These are phyloP conservation scores for Kradibia gibbosae DNA, from an alignment of 1,140 invertebrate genomes.

Conservation along the genomic window DNA sequence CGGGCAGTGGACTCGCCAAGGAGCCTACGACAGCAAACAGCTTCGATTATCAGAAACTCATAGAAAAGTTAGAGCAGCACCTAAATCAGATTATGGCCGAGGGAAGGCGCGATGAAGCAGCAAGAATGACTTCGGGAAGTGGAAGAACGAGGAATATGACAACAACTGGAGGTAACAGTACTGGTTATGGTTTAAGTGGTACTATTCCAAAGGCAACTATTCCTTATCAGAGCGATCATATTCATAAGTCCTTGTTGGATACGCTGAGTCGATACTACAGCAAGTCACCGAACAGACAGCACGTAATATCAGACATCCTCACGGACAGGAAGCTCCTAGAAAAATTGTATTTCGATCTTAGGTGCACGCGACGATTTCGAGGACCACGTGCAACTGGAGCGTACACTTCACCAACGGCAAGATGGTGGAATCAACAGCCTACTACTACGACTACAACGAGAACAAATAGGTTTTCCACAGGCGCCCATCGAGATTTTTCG, in stretches of 20 bases:
- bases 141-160: neutral
- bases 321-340: conserved; percentile 81
- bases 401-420: conserved; percentile 64
- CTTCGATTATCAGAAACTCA: conserved; percentile 77
- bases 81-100: conserved; percentile 72
- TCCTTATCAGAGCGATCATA: conserved; percentile 73
- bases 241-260: conserved; percentile 77
- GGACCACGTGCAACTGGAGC: conserved; percentile 71
- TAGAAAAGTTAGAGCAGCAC: conserved; percentile 78
- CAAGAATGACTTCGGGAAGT: neutral
- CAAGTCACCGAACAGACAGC: conserved; percentile 77
- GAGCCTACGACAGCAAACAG: conserved; percentile 48
- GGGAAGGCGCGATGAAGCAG: conserved; percentile 54
- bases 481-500: conserved; percentile 20
- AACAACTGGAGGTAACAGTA: neutral
- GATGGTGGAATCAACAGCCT: conserved; percentile 65
- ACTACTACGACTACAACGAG: conserved; percentile 64
- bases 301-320: conserved; percentile 80
- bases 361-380: conserved; percentile 79
- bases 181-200: conserved; percentile 51
- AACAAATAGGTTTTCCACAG: conserved; percentile 39
- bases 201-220: conserved; percentile 54
- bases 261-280: conserved; percentile 79
- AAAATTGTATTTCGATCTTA: conserved; percentile 81
- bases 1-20: conserved; percentile 38